phyloP scores from a whole-genome alignment of 23 tunicate genomes.

The Oikopleura dioica region DNA sequence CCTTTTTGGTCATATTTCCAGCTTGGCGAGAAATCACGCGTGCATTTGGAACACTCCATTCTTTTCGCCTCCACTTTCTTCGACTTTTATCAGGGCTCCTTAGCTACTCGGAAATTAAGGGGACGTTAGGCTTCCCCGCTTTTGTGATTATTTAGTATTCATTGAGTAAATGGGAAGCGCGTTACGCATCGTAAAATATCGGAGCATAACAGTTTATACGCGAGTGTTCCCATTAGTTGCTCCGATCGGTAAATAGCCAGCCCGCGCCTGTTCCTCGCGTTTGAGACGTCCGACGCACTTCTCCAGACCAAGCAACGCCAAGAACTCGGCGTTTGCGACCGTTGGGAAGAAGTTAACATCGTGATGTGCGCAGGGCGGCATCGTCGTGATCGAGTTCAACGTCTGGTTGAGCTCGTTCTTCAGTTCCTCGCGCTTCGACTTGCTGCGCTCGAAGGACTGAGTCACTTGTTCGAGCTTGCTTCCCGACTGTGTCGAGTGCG shows the following conservation, averaged over 20 bases:
- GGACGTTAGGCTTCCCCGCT: no score
- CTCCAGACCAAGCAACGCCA: conserved; percentile 1
- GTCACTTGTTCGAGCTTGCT: no score
- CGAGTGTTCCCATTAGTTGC: no score
- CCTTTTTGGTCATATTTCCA: conserved; percentile 7
- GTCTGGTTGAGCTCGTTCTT: not conserved
- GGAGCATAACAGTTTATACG: no score
- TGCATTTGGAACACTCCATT: not conserved
- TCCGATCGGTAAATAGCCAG: no score
- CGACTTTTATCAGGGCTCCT: no score
- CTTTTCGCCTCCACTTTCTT: not conserved
- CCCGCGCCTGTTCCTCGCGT: not conserved
- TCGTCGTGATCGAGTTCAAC: not conserved
- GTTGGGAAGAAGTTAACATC: conserved; percentile 11
- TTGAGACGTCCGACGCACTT: conserved; percentile 6
- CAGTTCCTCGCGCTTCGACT: not conserved
- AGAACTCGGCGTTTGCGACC: not conserved
- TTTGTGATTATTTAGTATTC: no score
- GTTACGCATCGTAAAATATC: no score
- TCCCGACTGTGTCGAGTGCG: no score
- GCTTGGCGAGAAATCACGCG: not conserved
- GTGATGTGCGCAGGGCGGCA: not conserved
- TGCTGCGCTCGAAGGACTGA: not conserved
- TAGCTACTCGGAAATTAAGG: no score
- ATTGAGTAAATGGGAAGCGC: no score